Conservation (phyloP, 2,113 vertebrate genomes). For the Lagopus muta region DNA sequence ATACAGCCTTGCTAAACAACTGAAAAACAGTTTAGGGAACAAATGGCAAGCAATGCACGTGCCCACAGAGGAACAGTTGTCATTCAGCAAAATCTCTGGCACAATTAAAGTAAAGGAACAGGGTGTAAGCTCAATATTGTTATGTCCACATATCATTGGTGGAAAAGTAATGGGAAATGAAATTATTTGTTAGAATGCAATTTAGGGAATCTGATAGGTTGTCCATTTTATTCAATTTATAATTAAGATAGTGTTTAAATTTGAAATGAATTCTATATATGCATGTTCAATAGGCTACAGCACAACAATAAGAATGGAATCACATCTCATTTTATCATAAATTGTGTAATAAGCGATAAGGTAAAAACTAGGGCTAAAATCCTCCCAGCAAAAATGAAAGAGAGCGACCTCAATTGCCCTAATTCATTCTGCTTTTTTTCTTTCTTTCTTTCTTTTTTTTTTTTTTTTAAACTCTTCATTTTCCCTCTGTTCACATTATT, state of each 20-base stretch:
- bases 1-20: not conserved
- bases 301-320: slow-evolving; percentile 87
- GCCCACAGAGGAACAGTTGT: slow-evolving; percentile 55
- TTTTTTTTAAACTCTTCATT: slow-evolving; percentile 83
- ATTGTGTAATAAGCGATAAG: slow-evolving; percentile 97
- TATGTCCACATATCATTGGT: slow-evolving; percentile 76
- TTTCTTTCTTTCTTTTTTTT: slow-evolving; percentile 72
- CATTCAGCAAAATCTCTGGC: slow-evolving; percentile 67
- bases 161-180: slow-evolving; percentile 83
- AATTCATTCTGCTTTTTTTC: slow-evolving; percentile 82
- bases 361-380: slow-evolving; percentile 91
- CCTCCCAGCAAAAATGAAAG: slow-evolving; percentile 89
- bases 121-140: slow-evolving; percentile 72
- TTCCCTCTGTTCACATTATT: slow-evolving; percentile 90
- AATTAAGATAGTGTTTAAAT: slow-evolving; percentile 89
- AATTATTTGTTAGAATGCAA: slow-evolving; percentile 87
- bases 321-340: slow-evolving; percentile 91
- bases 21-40: not conserved
- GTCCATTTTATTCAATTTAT: slow-evolving; percentile 84
- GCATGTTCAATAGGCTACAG: slow-evolving; percentile 83
- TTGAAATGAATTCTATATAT: slow-evolving; percentile 86
- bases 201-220: slow-evolving; percentile 82
- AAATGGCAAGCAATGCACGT: slow-evolving; percentile 37
- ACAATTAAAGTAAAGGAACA: slow-evolving; percentile 75
- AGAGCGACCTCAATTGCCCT: slow-evolving; percentile 93